Conservation (phyloP, 2,888 invertebrate genomes). For the Ctena decussata region DNA sequence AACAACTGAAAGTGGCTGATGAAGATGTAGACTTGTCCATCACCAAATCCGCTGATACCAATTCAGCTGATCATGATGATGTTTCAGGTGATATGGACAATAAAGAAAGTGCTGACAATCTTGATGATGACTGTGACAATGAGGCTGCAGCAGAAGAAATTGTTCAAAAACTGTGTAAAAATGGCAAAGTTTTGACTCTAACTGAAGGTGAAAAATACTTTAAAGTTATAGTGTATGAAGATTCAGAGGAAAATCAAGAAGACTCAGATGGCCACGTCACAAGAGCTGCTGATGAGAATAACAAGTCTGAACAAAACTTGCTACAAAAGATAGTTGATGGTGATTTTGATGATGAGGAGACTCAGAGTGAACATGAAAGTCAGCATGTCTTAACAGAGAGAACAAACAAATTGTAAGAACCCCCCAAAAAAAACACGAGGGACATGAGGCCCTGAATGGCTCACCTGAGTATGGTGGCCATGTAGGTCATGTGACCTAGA, state of each 20-base stretch:
- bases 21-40: too few species aligned
- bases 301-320: not conserved
- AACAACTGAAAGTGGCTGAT: not conserved
- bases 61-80: too few species aligned
- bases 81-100: too few species aligned
- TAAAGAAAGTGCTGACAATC: not conserved
- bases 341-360: not conserved
- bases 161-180: conserved; percentile 59
- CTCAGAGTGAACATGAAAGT: not conserved
- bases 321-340: not conserved
- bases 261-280: not conserved
- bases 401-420: not conserved
- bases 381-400: not conserved
- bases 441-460: too few species aligned
- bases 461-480: too few species aligned
- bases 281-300: not conserved
- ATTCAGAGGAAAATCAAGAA: conserved; percentile 48
- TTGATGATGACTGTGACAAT: not conserved
- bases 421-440: too few species aligned
- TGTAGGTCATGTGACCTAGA: too few species aligned
- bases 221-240: conserved; percentile 64
- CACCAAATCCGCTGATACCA: too few species aligned
- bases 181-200: conserved; percentile 61
- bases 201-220: conserved; percentile 63
- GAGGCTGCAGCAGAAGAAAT: conserved; percentile 55